A percentile compares a stretch with the other conserved stretches of the same genome.
Conservation (phyloP, 2,888 invertebrate species). For the Adineta ricciae region DNA sequence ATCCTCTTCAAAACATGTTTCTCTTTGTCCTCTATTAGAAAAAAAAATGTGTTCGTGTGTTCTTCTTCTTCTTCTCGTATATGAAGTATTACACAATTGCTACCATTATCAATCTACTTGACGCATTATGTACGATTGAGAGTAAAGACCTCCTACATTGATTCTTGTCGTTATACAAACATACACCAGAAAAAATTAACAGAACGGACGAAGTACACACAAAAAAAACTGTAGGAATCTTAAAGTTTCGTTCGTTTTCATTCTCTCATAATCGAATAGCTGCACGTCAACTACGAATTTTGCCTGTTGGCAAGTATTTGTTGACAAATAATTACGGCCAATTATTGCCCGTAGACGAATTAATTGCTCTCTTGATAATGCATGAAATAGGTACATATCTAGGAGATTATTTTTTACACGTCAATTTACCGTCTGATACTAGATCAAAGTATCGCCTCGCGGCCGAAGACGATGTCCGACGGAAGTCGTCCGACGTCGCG, state of each 20-base stretch:
- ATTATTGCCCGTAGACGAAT: not conserved
- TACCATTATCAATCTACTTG: not conserved
- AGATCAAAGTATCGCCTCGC: not conserved
- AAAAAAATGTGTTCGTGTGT: not conserved
- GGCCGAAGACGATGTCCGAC: not conserved
- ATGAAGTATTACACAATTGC: not conserved
- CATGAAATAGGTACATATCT: not conserved
- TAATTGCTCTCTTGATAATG: not conserved
- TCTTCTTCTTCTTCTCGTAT: not conserved
- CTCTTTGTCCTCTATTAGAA: not conserved
- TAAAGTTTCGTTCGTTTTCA: not conserved
- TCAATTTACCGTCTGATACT: not conserved
- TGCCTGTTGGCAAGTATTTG: not conserved
- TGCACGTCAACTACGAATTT: not conserved
- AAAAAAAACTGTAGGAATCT: too few species aligned
- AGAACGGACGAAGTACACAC: not conserved
- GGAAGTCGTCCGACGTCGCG: not conserved
- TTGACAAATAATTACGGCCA: not conserved
- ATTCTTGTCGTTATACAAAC: not conserved
- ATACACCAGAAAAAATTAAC: not conserved
- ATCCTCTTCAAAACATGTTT: not conserved
- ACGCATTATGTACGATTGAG: not conserved
- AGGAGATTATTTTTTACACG: not conserved
- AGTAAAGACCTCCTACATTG: not conserved
- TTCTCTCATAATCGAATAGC: not conserved